These are phyloP conservation scores for Cantharis rufa DNA, from an alignment of 2,888 invertebrate genomes.

Conservation along the genomic window DNA sequence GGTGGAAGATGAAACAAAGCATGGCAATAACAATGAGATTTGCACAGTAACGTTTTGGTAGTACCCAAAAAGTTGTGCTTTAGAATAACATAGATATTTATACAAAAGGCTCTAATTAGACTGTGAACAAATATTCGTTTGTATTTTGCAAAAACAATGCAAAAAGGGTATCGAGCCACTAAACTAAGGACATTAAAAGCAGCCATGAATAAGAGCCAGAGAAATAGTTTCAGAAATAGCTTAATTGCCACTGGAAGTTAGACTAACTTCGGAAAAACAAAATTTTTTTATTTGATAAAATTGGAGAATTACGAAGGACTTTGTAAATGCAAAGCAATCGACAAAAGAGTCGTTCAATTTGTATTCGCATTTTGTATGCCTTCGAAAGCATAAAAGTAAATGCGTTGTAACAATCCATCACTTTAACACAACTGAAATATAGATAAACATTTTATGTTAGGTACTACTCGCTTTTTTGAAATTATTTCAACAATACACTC, in stretches of 20 bases:
- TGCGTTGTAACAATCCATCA: not conserved
- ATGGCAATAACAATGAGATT: conserved; percentile 5
- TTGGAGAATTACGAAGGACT: not conserved
- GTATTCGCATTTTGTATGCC: not conserved
- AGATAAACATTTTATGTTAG: not conserved
- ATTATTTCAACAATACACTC: not conserved
- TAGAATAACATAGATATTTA: not conserved
- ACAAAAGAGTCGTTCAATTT: not conserved
- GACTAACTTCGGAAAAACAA: not conserved
- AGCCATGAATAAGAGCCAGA: not conserved
- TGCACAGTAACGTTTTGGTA: conserved; percentile 3
- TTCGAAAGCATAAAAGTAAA: not conserved
- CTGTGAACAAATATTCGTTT: conserved; percentile 9
- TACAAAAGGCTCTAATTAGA: conserved; percentile 13
- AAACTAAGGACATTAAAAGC: not conserved
- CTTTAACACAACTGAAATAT: not conserved
- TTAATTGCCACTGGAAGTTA: not conserved
- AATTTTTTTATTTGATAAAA: not conserved
- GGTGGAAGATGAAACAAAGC: conserved; percentile 1
- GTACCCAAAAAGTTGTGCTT: not conserved
- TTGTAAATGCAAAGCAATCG: not conserved
- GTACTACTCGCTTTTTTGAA: not conserved
- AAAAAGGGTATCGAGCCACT: not conserved
- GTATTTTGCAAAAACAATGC: conserved; percentile 6
- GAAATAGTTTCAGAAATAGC: not conserved